Evolutionary conservation across 2,888 invertebrate genomes (phyloP), one percentile per base, ranked within the genome.

Genomic region (Ashinkailepas kermadecensis): DNA sequence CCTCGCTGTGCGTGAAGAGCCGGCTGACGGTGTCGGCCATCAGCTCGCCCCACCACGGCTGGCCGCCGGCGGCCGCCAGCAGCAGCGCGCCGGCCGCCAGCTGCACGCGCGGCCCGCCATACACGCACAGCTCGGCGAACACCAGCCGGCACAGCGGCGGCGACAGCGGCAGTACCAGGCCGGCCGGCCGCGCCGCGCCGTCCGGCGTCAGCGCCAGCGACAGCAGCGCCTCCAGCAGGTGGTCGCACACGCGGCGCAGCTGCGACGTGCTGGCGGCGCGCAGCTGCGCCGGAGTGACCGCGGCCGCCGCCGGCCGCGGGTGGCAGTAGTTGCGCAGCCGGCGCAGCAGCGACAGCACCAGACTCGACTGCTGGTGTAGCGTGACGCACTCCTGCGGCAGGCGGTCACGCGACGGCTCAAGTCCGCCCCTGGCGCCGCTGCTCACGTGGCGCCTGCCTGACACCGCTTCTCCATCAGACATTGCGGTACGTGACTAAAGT

Each of bases 21-120:
- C 91, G 90, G 54, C 92, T 91, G 82, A 97, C 90, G 57, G 93
- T 93, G 86, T 93, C 92, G 0, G 95, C 94, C n/a, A 97, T 89
- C 86, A 94, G 95, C 84, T 92, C 91, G 74, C 96, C 96, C 96
- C 97, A 97, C 94, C 95, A 97, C 15, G 90, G 89, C 86, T 92
- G 92, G 82, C 91, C 90, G 81, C 92, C 92, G 86, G 93, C 93
- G 86, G 92, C 92, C 81, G 94, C 91, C 82, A 95, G 93, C 86
- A 95, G 88, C 83, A 96, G 89, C 56, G 95, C 92, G 81, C 92
- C 93, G 23, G 93, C 91, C 39, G 94, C 91, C 78, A 95, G 90
- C 86, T 95, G 95, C 82, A 93, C 90, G 83, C 93, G 91, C 4
- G 94, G 93, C 83, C 93, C 92, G 86, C 94, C 94, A 86, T 91